Percentiles rank a stretch among this genome's conserved stretches.
These are phyloP conservation scores for Columba janthina DNA, from an alignment of 2,113 vertebrate genomes.

Conservation along the genomic window DNA sequence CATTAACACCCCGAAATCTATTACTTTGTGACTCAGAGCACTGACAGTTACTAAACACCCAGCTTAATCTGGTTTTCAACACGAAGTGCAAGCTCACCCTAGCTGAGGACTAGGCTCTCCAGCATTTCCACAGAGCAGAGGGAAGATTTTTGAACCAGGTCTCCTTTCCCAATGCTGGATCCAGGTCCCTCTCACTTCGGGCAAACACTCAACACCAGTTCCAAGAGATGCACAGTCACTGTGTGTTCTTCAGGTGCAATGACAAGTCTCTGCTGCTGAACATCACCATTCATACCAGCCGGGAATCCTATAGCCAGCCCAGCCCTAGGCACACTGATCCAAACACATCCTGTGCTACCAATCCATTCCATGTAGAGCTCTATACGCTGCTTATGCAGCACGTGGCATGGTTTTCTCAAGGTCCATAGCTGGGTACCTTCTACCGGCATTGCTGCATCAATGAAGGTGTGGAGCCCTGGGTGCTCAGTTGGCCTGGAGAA, in stretches of 20 bases:
- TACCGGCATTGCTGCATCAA: neutral
- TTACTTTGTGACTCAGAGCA: conserved; percentile 47
- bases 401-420: rapidly evolving
- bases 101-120: neutral
- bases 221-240: neutral
- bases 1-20: conserved; percentile 5
- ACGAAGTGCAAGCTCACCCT: neutral
- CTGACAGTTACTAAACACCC: conserved; percentile 15
- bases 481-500: too few relatives aligned
- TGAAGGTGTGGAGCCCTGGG: too few relatives aligned
- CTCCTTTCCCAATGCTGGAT: neutral
- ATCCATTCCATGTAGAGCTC: rapidly evolving
- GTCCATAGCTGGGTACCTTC: neutral
- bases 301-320: neutral
- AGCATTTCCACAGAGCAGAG: neutral
- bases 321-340: neutral
- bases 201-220: neutral
- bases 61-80: neutral
- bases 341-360: neutral
- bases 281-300: neutral
- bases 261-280: neutral
- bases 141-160: neutral
- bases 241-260: neutral
- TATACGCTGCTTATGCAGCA: rapidly evolving
- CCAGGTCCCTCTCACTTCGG: neutral